Conservation (phyloP, 1,140 invertebrate genomes). For the Drosophila tropicalis region DNA sequence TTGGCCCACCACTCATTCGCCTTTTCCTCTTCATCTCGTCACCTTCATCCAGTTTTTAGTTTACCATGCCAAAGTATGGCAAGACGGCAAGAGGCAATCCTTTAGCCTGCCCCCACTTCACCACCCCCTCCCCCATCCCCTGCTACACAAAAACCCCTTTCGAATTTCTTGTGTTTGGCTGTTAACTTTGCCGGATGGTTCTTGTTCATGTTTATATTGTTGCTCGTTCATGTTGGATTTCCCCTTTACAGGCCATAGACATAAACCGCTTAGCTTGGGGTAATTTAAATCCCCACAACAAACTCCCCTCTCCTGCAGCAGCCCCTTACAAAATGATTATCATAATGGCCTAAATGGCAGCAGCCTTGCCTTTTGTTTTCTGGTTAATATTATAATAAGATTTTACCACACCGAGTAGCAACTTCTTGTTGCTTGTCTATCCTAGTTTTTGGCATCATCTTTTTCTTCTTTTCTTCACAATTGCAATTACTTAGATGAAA, state of each 20-base stretch:
- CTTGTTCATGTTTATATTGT: conserved; percentile 36
- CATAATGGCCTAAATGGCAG: conserved; percentile 48
- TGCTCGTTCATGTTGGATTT: conserved; percentile 31
- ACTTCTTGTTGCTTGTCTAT: conserved; percentile 15
- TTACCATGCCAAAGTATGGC: conserved; percentile 7
- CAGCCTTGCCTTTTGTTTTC: conserved; percentile 5
- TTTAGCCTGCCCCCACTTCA: not conserved
- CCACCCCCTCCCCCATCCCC: not conserved
- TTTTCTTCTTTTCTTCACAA: not conserved
- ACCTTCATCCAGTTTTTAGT: conserved; percentile 11
- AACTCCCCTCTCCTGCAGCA: conserved; percentile 49
- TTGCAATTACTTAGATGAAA: conserved; percentile 5
- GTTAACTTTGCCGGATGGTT: conserved; percentile 34
- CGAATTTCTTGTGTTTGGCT: conserved; percentile 5
- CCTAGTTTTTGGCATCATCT: not conserved
- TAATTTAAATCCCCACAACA: conserved; percentile 77
- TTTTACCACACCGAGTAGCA: conserved; percentile 4
- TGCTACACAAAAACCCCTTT: not conserved
- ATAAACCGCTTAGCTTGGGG: conserved; percentile 74
- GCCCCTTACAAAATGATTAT: conserved; percentile 70
- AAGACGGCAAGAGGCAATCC: conserved; percentile 1
- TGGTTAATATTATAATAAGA: conserved; percentile 15
- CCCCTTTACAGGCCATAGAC: conserved; percentile 15
- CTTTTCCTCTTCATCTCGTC: not conserved
- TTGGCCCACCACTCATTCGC: not conserved